Evolutionary conservation across 1,140 invertebrate species (phyloP), one percentile per base, ranked within the genome.

Genomic region (Drosophila busckii): DNA sequence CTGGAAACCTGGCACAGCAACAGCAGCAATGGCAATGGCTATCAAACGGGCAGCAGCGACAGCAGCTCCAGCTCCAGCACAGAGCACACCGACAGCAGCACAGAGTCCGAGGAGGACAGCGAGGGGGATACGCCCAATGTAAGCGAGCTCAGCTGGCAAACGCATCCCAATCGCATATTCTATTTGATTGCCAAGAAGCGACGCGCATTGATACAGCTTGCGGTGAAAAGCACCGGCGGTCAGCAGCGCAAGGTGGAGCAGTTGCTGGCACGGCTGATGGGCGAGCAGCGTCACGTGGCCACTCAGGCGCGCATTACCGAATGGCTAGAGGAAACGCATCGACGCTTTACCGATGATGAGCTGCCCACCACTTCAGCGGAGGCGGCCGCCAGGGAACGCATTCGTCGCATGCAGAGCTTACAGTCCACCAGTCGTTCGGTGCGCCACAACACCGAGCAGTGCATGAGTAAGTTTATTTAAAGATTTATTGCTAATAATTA

Each of bases 1-100:
- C 92, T 97, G 28, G 95, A 96, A 87, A 93, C 92, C 8, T 92
- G 93, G 90, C 80, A 85, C 20, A 89, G 86, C 3, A 88, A 89
- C 17, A 89, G 90, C 49, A 89, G 89, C 3, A 50, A 42, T 17
- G 28, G 8, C 8, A 37, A 40, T n/a, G 23, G 15, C 0, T 20
- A 53, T 3, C 48, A 45, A 7, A 40, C 20, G 4, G 64, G 40
- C 19, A 56, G 22, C 25, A 53, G 54, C 9, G 46, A 40, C n/a
- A 76, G 29, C 31, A 69, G 53, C 22, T 61, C 70, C 0, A 17
- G 23, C 26, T 45, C 46, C 2, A 60, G 70, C 1, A 46, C 63
- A 10, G 60, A 56, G 26, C 49, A 35, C 37, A 50, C 44, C 5
- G 44, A 54, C 13, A 50, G 20, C 34, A 71, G 53, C 42, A 48